Base-by-base conservation (phyloP, 2,113 vertebrate species). In the Noturus placidus region DNA sequence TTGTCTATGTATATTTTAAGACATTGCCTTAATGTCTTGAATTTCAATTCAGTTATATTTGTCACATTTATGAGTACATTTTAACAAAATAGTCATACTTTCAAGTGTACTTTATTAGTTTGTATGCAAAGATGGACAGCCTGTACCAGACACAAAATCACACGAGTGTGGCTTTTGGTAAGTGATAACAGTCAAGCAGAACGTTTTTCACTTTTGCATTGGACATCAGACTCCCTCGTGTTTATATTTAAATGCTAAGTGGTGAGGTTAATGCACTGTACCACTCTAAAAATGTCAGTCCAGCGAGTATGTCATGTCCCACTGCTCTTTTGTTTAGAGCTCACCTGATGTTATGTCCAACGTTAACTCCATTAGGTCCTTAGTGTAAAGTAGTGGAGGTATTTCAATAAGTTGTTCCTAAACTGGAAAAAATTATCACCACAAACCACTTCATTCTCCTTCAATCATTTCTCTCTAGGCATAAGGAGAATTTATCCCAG, bases 351-450 rank as follows among this genome's bases (percentile, higher is more conserved):
- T 84, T 86, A 77, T 46, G 63, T 59, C 50, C 78, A 50, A 20
- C 42, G 19, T 70, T 70, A 80, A 84, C 69, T 67, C 25, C 70
- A 83, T 83, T 69, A 74, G 33, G 56, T 63, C 9, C 20, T 20
- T 30, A 9, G 54, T 14, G 27, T 67, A 54, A 84, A 22, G n/a
- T 56, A 63, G 19, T 30, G 30, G 57, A 50, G 65, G 84, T 89
- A 87, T 90, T 86, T 89, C 52, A 86, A 87, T 57, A 77, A 86
- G 84, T 19, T 46, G 81, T 57, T 25, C 88, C 59, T 56, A 87
- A 70, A 85, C 77, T 82, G 56, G 77, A 46, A 35, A n/a, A 65
- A 76, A 70, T 78, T 22, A 9, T 79, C 72, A 83, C 57, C 70
- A 38, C 84, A 35, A 72, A 42, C 77, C 61, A 70, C 65, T 82